Evolutionary conservation across 2,797 vertebrate species (phyloP).

Genomic region (Hafferia zeledoni): DNA sequence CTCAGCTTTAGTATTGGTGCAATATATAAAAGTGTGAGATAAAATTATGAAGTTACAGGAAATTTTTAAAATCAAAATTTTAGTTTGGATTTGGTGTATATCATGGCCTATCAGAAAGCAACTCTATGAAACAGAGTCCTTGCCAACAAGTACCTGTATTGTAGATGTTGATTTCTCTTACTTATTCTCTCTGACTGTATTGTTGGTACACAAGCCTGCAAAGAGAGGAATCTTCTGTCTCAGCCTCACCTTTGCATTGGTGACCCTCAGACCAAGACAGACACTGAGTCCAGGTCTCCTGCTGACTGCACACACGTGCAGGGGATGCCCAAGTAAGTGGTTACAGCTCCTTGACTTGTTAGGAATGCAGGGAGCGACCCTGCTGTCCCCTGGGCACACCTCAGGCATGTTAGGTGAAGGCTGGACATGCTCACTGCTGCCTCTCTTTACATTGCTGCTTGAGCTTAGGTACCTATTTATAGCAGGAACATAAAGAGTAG

Average conservation of each 20-base stretch:
- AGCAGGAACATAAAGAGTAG: neutral
- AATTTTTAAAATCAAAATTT: neutral
- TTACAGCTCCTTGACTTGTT: rapidly evolving
- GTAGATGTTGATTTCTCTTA: no score
- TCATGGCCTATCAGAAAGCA: neutral
- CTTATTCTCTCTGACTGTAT: neutral
- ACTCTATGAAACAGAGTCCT: neutral
- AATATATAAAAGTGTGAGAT: neutral
- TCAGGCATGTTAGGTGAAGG: neutral
- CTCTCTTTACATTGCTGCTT: neutral
- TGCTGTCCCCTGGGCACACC: neutral
- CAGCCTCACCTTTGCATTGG: neutral
- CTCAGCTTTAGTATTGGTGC: neutral
- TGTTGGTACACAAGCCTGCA: neutral
- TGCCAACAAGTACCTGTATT: rapidly evolving
- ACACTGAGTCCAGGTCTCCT: neutral
- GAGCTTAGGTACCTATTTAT: neutral
- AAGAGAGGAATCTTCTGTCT: neutral
- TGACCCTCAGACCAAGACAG: neutral
- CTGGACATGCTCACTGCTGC: neutral
- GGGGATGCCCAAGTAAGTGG: neutral
- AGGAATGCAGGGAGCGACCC: rapidly evolving
- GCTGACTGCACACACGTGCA: rapidly evolving
- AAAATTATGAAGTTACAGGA: neutral
- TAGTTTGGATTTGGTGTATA: neutral